Evolutionary conservation across 2,113 vertebrate species (phyloP).

Genomic region (Neopipo cinnamomea): DNA sequence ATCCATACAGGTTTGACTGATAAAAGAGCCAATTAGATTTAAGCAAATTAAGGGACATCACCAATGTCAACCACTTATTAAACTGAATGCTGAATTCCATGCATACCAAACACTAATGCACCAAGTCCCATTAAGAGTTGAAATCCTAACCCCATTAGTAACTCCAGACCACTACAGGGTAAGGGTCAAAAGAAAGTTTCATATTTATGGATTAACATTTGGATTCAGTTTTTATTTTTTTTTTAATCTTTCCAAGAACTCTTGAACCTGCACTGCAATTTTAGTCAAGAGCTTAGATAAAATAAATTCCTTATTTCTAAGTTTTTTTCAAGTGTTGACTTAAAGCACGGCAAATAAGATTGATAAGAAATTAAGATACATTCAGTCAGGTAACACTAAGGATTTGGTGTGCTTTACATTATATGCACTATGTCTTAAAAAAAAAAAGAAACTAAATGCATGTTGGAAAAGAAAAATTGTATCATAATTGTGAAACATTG

Average conservation of each 20-base stretch:
- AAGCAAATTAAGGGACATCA: constrained; percentile 87
- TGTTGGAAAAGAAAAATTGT: not conserved
- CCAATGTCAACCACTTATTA: constrained; percentile 85
- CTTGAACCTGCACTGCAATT: constrained; percentile 71
- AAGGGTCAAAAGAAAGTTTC: constrained; percentile 76
- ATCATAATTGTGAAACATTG: not conserved
- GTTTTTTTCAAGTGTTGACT: not conserved
- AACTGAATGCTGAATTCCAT: constrained; percentile 76
- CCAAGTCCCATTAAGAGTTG: constrained; percentile 75
- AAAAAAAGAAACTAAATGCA: not conserved
- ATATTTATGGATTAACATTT: constrained; percentile 80
- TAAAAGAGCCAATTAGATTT: constrained; percentile 89
- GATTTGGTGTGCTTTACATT: not conserved
- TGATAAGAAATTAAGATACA: not conserved
- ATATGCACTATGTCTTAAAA: not conserved
- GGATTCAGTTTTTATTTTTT: constrained; percentile 72
- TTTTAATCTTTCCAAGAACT: constrained; percentile 71
- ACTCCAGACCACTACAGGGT: constrained; percentile 66
- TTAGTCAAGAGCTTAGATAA: constrained; percentile 29
- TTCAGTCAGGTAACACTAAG: not conserved
- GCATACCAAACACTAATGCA: constrained; percentile 81
- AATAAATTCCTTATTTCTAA: constrained; percentile 60
- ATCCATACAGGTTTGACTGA: constrained; percentile 87
- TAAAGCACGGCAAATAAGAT: not conserved
- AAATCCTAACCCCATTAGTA: constrained; percentile 81